Evolutionary conservation across 2,113 vertebrate species (phyloP).

Genomic region (Tenebrosternarchus preto): DNA sequence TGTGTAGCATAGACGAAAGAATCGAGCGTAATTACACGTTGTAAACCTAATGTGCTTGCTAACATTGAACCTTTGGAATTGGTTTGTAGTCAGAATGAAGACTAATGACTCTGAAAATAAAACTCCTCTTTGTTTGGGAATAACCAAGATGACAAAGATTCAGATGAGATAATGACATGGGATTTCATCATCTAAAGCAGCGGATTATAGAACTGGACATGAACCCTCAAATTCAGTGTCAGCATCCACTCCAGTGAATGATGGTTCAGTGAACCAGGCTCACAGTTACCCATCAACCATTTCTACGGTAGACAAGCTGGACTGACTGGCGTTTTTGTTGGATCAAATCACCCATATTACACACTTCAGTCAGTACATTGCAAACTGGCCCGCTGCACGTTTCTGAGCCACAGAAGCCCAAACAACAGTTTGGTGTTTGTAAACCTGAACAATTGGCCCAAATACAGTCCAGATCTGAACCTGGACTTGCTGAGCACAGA

Average conservation of each 20-base stretch:
- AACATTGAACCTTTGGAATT: not conserved
- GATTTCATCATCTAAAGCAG: constrained; percentile 57
- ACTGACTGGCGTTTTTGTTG: constrained; percentile 55
- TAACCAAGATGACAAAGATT: constrained; percentile 14
- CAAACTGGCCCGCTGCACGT: constrained; percentile 51
- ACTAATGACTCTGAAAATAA: not conserved
- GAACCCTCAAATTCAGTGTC: constrained; percentile 67
- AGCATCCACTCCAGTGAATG: constrained; percentile 50
- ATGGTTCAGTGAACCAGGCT: constrained; percentile 53
- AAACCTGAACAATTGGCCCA: too few species aligned
- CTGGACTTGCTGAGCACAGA: too few species aligned
- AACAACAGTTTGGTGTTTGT: too few species aligned
- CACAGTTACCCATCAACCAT: constrained; percentile 53
- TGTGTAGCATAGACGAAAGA: too few species aligned
- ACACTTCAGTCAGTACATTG: constrained; percentile 63
- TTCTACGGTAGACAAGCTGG: constrained; percentile 50
- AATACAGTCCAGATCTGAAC: too few species aligned
- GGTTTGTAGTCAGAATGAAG: not conserved
- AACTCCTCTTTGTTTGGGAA: not conserved
- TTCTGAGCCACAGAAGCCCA: not conserved
- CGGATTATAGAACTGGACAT: constrained; percentile 62
- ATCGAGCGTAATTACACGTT: too few species aligned
- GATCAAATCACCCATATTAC: constrained; percentile 72
- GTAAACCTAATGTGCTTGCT: too few species aligned
- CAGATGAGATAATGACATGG: constrained; percentile 38